Conservation (phyloP, 2,797 vertebrate species). For the Takifugu ocellatus region DNA sequence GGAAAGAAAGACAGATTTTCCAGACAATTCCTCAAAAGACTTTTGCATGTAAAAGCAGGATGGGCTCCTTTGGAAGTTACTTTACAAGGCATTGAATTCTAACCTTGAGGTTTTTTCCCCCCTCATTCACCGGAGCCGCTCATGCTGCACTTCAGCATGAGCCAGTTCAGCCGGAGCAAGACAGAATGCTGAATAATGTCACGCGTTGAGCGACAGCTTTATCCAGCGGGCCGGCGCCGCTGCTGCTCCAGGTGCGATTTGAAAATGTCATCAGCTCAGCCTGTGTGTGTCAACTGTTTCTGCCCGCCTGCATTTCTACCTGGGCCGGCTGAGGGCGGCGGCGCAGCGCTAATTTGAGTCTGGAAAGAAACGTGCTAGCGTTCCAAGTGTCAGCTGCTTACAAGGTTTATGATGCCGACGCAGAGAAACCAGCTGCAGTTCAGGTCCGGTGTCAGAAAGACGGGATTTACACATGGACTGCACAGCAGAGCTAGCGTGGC, state of each 20-base stretch:
- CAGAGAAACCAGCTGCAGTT: constrained; percentile 24
- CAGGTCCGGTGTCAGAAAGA: constrained; percentile 25
- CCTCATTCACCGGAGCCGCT: constrained; percentile 29
- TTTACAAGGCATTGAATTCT: constrained; percentile 23
- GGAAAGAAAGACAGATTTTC: too few relatives aligned
- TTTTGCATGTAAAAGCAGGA: constrained; percentile 1
- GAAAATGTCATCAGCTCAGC: constrained; percentile 1
- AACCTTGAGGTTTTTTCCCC: constrained; percentile 36
- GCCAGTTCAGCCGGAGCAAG: constrained; percentile 3
- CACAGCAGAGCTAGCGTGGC: constrained; percentile 1
- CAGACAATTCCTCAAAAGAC: neutral
- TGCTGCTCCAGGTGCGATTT: neutral
- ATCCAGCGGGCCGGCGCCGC: constrained; percentile 2
- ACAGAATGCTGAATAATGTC: constrained; percentile 4
- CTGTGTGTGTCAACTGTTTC: constrained; percentile 16
- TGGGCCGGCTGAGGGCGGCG: neutral
- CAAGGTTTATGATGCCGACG: constrained; percentile 36
- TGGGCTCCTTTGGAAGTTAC: constrained; percentile 34
- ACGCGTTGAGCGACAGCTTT: constrained; percentile 26
- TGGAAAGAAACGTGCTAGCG: constrained; percentile 5
- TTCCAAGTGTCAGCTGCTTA: constrained; percentile 37
- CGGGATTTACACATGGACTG: constrained; percentile 28
- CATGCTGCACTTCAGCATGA: constrained; percentile 21
- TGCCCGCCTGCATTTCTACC: too few relatives aligned
- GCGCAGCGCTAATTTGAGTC: constrained; percentile 6